phyloP scores from a whole-genome alignment of 2,113 vertebrate genomes.

The Oenanthe melanoleuca region DNA sequence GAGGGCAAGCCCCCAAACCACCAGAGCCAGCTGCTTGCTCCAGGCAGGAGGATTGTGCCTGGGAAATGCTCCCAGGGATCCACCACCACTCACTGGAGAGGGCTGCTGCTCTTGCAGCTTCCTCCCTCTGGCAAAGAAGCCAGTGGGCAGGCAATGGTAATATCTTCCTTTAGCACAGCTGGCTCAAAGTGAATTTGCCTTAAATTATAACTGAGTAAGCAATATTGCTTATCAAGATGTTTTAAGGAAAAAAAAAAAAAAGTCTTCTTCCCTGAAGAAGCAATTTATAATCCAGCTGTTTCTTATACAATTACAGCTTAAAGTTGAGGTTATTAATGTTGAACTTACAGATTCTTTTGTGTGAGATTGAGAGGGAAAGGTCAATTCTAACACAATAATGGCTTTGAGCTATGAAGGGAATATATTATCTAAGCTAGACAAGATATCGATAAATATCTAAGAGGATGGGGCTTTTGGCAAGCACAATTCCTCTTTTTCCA shows the following conservation, averaged over 20 bases:
- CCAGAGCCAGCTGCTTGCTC: slow-evolving; percentile 29
- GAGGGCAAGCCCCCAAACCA: slow-evolving; percentile 15
- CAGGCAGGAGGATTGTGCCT: not conserved
- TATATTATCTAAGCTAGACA: not conserved
- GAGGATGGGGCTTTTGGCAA: not conserved
- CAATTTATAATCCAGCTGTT: not conserved
- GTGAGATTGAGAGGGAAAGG: not conserved
- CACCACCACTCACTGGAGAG: fast-evolving
- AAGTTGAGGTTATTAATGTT: not conserved
- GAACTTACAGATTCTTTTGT: not conserved
- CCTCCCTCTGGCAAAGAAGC: not conserved
- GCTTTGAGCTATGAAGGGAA: not conserved
- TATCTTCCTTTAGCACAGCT: not conserved
- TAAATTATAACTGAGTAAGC: not conserved
- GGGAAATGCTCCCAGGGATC: slow-evolving; percentile 1
- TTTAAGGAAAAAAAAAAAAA: not conserved
- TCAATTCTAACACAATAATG: not conserved
- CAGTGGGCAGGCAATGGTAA: not conserved
- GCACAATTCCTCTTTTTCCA: not conserved
- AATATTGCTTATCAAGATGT: not conserved
- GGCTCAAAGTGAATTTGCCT: not conserved
- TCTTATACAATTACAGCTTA: not conserved
- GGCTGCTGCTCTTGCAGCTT: not conserved
- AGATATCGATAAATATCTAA: not conserved
- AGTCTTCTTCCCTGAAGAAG: not conserved